These are phyloP conservation scores for Galbula dea DNA, from an alignment of 2,113 vertebrate species.

Conservation along the genomic window DNA sequence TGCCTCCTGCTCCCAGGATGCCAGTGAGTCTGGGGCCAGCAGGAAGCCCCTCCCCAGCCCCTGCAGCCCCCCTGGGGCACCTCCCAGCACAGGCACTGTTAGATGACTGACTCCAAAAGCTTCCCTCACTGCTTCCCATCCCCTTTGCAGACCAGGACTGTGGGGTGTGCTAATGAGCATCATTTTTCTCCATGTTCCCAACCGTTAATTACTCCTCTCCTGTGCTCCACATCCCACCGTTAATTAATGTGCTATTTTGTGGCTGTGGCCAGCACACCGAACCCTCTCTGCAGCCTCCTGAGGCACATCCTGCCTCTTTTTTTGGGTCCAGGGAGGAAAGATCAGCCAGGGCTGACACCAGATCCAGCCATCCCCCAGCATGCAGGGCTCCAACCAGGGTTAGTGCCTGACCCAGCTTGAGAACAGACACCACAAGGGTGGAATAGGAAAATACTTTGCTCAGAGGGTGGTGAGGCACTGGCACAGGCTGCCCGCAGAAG, in stretches of 20 bases:
- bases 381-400: not conserved
- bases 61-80: fast-evolving
- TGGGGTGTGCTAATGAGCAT: not conserved
- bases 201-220: not conserved
- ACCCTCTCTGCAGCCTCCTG: not conserved
- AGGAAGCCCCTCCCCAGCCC: not conserved
- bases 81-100: fast-evolving
- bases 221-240: fast-evolving
- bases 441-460: too few relatives aligned
- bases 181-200: not conserved
- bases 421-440: not conserved
- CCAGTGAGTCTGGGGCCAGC: not conserved
- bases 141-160: fast-evolving
- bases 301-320: not conserved
- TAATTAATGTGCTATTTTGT: not conserved
- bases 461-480: too few relatives aligned
- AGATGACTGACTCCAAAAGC: fast-evolving
- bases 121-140: fast-evolving
- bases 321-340: not conserved
- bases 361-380: not conserved
- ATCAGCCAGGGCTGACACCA: not conserved
- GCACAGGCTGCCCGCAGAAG: too few relatives aligned
- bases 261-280: not conserved
- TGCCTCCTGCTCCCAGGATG: not conserved
- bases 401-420: not conserved